Evolutionary conservation across 2,888 invertebrate genomes (phyloP).

Genomic region (Melinaea marsaeus): DNA sequence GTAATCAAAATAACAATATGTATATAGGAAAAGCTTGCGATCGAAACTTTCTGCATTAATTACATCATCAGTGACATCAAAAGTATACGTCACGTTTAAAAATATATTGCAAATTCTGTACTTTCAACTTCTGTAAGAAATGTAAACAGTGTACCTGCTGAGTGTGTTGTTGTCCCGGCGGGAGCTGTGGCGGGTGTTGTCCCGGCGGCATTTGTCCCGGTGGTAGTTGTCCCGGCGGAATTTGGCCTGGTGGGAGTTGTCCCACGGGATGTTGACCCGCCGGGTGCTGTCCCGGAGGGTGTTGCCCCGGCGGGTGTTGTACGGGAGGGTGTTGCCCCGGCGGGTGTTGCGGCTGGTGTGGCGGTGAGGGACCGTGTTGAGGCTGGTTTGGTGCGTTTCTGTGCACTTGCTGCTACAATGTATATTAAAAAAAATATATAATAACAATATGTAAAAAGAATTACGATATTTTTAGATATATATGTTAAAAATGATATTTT

Average conservation of each 20-base stretch:
- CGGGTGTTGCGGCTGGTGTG: constrained; percentile 34
- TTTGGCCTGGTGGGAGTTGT: constrained; percentile 4
- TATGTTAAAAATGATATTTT: background rate
- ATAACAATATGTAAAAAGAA: too few relatives aligned
- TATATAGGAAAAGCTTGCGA: too few relatives aligned
- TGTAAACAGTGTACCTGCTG: constrained; percentile 35
- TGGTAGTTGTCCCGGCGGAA: constrained; percentile 36
- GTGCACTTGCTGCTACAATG: constrained; percentile 28
- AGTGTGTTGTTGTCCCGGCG: constrained; percentile 29
- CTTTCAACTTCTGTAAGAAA: background rate
- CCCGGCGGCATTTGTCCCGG: constrained; percentile 53
- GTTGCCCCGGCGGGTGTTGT: constrained; percentile 30
- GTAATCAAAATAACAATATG: too few relatives aligned
- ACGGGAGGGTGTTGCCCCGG: background rate
- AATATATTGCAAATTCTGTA: background rate
- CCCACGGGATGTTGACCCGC: constrained; percentile 19
- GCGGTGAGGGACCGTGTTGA: constrained; percentile 55
- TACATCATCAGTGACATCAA: too few relatives aligned
- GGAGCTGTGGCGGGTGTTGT: constrained; percentile 29
- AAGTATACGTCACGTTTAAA: background rate
- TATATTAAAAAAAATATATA: background rate
- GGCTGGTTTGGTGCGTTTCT: constrained; percentile 34
- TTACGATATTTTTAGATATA: too few relatives aligned
- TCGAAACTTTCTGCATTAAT: too few relatives aligned
- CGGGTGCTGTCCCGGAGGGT: constrained; percentile 48